These are phyloP conservation scores for Yponomeuta malinellus DNA, from an alignment of 2,888 invertebrate genomes.

Conservation along the genomic window DNA sequence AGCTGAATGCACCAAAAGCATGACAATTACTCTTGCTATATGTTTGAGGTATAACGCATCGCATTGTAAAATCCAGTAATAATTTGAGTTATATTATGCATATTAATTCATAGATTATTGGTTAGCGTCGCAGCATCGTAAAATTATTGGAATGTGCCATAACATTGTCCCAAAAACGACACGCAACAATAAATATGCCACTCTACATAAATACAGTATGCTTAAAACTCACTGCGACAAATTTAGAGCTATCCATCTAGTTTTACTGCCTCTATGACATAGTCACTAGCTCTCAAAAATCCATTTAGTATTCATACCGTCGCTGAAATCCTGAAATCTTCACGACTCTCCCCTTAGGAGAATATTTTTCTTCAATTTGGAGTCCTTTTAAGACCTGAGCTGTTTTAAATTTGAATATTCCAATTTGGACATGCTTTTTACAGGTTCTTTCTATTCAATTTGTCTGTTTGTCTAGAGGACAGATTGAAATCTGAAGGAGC, in stretches of 20 bases:
- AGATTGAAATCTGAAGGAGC: not conserved
- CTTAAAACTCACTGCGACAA: not conserved
- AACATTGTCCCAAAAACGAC: too few relatives aligned
- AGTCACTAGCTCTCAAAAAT: not conserved
- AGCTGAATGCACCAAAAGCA: not conserved
- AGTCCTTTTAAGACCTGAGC: not conserved
- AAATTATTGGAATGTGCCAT: too few relatives aligned
- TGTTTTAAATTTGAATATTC: not conserved
- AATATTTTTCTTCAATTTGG: conserved; percentile 11
- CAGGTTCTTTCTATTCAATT: not conserved
- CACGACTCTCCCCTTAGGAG: not conserved
- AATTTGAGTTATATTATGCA: too few relatives aligned
- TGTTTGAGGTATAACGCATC: too few relatives aligned
- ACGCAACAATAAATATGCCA: too few relatives aligned
- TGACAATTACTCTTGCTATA: too few relatives aligned
- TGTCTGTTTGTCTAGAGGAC: not conserved
- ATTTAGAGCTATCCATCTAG: not conserved
- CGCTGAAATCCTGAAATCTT: not conserved
- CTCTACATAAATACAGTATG: too few relatives aligned
- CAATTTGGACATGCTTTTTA: not conserved
- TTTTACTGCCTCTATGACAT: not conserved
- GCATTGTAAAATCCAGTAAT: too few relatives aligned
- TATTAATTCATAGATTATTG: too few relatives aligned
- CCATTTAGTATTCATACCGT: conserved; percentile 4
- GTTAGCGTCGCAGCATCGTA: too few relatives aligned